phyloP scores from a whole-genome alignment of 1,140 invertebrate species.

The Drosophila varians region DNA sequence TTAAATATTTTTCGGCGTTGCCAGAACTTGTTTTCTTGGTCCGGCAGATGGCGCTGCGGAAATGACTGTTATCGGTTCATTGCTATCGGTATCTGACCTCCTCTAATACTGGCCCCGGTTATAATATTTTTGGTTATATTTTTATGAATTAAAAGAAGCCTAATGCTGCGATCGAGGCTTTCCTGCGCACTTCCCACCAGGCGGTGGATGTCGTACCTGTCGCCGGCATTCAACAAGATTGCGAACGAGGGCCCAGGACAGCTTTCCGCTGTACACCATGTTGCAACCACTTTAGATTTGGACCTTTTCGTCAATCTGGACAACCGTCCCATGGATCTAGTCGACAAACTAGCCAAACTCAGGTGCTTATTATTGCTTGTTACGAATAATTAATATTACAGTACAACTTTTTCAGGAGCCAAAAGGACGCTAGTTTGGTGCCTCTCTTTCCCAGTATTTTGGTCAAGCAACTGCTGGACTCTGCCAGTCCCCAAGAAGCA shows the following conservation, averaged over 20 bases:
- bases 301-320: slow-evolving; percentile 58
- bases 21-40: background rate
- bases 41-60: background rate
- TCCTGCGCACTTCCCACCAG: slow-evolving; percentile 13
- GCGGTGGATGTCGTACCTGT: slow-evolving; percentile 62
- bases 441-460: slow-evolving; percentile 47
- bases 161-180: slow-evolving; percentile 49
- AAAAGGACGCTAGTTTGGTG: slow-evolving; percentile 51
- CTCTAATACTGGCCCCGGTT: background rate
- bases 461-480: slow-evolving; percentile 58
- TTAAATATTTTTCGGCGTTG: no score
- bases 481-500: slow-evolving; percentile 85
- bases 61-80: background rate
- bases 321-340: slow-evolving; percentile 51
- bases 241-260: slow-evolving; percentile 36
- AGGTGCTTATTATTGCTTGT: slow-evolving; percentile 13
- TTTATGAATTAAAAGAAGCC: slow-evolving; percentile 32
- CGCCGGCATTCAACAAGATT: slow-evolving; percentile 56
- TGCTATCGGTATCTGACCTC: background rate
- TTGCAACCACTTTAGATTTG: slow-evolving; percentile 39
- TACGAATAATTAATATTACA: background rate
- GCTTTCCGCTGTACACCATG: background rate
- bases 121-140: slow-evolving; percentile 32
- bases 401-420: slow-evolving; percentile 35
- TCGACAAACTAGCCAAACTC: slow-evolving; percentile 53